A percentile compares a stretch with the other conserved stretches of the same genome.
phyloP scores from a whole-genome alignment of 2,888 invertebrate genomes.

The Cataglyphis altisquamis region DNA sequence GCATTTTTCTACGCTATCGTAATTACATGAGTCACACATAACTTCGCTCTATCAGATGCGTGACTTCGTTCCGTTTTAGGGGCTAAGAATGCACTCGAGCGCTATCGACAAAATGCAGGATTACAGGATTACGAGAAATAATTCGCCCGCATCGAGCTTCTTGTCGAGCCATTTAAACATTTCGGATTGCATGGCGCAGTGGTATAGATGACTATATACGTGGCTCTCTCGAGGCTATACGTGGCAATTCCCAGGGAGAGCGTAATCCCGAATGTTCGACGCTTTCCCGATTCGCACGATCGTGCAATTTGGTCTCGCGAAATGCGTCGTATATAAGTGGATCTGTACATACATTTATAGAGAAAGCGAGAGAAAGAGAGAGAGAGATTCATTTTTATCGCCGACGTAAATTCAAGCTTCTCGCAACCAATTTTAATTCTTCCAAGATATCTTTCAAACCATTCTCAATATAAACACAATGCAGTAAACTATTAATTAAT shows the following conservation, averaged over 20 bases:
- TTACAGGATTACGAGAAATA: slow-evolving; percentile 34
- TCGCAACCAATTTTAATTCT: slow-evolving; percentile 70
- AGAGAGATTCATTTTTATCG: slow-evolving; percentile 65
- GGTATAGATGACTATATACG: slow-evolving; percentile 38
- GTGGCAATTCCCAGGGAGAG: slow-evolving; percentile 68
- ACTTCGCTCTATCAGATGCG: slow-evolving; percentile 15
- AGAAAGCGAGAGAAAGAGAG: slow-evolving; percentile 3
- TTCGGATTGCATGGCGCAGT: slow-evolving; percentile 59
- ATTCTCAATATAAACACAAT: background rate
- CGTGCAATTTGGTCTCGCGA: slow-evolving; percentile 69
- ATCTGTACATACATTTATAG: background rate
- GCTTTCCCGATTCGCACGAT: slow-evolving; percentile 73
- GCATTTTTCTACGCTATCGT: background rate
- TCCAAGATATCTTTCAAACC: slow-evolving; percentile 45
- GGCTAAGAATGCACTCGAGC: background rate
- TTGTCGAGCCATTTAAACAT: slow-evolving; percentile 74
- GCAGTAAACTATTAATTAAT: background rate
- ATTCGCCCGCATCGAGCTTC: slow-evolving; percentile 69
- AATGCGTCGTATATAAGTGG: slow-evolving; percentile 50
- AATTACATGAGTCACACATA: background rate
- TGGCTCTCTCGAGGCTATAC: slow-evolving; percentile 60
- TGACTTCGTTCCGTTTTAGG: slow-evolving; percentile 21
- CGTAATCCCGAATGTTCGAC: slow-evolving; percentile 71
- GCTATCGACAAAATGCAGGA: slow-evolving; percentile 17
- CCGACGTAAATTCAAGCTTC: slow-evolving; percentile 68